These are phyloP conservation scores for Digitonthophagus gazella DNA, from an alignment of 2,888 invertebrate genomes.

Conservation along the genomic window DNA sequence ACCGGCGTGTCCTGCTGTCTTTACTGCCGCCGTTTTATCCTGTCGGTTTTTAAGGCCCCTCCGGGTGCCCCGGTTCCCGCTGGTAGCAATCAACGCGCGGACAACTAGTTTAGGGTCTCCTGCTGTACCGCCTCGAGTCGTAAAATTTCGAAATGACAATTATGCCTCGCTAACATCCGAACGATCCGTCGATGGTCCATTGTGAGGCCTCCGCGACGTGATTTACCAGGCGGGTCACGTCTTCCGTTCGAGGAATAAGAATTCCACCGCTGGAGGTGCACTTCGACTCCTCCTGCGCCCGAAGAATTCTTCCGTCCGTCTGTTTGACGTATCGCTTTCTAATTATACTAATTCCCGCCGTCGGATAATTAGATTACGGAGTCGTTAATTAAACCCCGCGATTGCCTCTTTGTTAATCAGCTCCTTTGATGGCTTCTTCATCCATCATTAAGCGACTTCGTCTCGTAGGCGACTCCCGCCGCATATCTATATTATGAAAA, in stretches of 20 bases:
- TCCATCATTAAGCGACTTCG: background rate
- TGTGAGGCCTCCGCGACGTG: slow-evolving; percentile 14
- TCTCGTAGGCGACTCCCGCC: no score
- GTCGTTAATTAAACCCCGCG: background rate
- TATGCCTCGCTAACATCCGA: slow-evolving; percentile 25
- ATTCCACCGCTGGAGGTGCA: background rate
- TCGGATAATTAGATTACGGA: background rate
- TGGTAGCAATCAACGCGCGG: background rate
- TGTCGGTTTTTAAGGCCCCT: background rate
- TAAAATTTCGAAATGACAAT: slow-evolving; percentile 24
- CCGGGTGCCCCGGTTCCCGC: background rate
- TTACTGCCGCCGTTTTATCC: background rate
- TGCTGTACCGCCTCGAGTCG: slow-evolving; percentile 15
- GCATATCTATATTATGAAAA: no score
- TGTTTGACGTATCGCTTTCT: background rate
- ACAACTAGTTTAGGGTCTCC: background rate
- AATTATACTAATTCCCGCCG: background rate
- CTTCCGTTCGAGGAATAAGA: background rate
- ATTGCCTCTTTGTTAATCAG: background rate
- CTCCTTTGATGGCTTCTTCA: background rate
- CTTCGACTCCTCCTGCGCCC: background rate
- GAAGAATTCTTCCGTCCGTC: background rate
- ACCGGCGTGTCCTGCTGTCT: background rate
- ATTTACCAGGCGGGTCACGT: slow-evolving; percentile 13
- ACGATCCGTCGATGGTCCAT: slow-evolving; percentile 23